Conservation (phyloP, 1,140 invertebrate species). For the Diorhabda elongata region DNA sequence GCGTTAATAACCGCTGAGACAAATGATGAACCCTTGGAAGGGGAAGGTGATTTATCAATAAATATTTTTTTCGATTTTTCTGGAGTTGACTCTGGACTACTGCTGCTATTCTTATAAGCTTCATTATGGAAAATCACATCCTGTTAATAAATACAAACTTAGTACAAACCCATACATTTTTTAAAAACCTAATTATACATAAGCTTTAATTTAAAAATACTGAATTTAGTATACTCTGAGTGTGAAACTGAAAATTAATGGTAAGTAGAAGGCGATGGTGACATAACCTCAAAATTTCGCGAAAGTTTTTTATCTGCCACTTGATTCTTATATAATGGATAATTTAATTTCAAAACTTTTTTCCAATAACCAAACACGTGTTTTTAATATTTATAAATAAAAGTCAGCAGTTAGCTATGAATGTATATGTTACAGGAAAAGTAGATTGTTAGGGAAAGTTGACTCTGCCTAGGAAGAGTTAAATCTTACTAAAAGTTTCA, state of each 20-base stretch:
- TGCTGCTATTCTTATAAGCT: constrained; percentile 61
- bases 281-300: too few relatives aligned
- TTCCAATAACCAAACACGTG: too few relatives aligned
- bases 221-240: background rate
- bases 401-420: too few relatives aligned
- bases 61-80: constrained; percentile 52
- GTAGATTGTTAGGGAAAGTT: too few relatives aligned
- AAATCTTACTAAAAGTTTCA: too few relatives aligned
- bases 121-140: constrained; percentile 73
- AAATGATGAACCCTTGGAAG: constrained; percentile 60
- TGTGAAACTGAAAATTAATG: background rate
- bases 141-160: constrained; percentile 41
- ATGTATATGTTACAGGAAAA: too few relatives aligned
- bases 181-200: background rate
- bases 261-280: too few relatives aligned
- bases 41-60: constrained; percentile 51
- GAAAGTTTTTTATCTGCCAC: too few relatives aligned
- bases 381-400: too few relatives aligned
- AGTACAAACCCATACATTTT: background rate
- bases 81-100: constrained; percentile 56
- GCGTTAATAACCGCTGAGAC: constrained; percentile 65
- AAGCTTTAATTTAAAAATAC: background rate
- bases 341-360: too few relatives aligned
- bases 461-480: too few relatives aligned
- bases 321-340: too few relatives aligned